Evolutionary conservation across 2,113 vertebrate genomes (phyloP).

Genomic region (Garra rufa): DNA sequence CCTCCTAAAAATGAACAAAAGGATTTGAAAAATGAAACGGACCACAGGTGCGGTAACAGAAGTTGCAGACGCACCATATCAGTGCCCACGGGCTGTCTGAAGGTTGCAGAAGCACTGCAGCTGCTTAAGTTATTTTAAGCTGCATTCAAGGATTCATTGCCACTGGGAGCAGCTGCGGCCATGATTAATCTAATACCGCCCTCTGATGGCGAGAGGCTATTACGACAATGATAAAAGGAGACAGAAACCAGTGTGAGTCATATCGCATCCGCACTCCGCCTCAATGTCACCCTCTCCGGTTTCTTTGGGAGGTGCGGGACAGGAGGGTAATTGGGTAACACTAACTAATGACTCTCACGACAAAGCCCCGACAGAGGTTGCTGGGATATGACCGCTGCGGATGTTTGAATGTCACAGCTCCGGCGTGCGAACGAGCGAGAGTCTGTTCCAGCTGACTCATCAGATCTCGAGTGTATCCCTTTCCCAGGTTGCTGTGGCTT

Average conservation of each 20-base stretch:
- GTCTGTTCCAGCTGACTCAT: slow-evolving; percentile 73
- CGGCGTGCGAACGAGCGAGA: neutral
- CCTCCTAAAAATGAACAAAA: neutral
- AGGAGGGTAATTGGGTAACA: slow-evolving; percentile 63
- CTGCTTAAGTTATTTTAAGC: slow-evolving; percentile 63
- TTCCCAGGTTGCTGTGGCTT: slow-evolving; percentile 70
- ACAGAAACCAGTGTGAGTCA: slow-evolving; percentile 40
- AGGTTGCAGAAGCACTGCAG: slow-evolving; percentile 65
- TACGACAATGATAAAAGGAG: slow-evolving; percentile 51
- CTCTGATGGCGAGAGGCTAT: slow-evolving; percentile 62
- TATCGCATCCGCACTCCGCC: slow-evolving; percentile 52
- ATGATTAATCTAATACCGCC: slow-evolving; percentile 63
- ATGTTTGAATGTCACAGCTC: slow-evolving; percentile 71
- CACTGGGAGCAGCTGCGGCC: slow-evolving; percentile 45
- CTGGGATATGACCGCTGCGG: slow-evolving; percentile 58
- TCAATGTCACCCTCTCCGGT: slow-evolving; percentile 60
- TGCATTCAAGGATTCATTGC: slow-evolving; percentile 62
- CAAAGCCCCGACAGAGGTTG: slow-evolving; percentile 56
- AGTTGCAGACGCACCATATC: slow-evolving; percentile 7
- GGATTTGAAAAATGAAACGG: neutral
- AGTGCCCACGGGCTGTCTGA: slow-evolving; percentile 60
- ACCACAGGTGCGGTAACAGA: neutral
- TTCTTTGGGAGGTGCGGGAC: slow-evolving; percentile 57
- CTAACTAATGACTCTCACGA: slow-evolving; percentile 64
- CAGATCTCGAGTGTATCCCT: slow-evolving; percentile 73